phyloP scores from a whole-genome alignment of 2,888 invertebrate species.

The Volucella bombylans region DNA sequence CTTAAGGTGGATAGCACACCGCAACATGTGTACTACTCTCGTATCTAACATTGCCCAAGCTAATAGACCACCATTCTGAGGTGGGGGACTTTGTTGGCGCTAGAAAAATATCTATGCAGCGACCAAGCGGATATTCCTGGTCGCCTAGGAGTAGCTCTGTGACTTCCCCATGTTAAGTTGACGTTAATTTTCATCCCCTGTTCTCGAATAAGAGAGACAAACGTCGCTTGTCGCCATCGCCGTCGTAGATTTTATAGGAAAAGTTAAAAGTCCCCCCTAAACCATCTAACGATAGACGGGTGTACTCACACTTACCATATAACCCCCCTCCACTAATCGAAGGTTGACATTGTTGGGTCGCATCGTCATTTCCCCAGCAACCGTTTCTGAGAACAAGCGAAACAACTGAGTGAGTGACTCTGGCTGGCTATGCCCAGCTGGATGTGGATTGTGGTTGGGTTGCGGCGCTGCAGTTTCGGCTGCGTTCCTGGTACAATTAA shows the following conservation, averaged over 20 bases:
- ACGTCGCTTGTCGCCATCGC: background rate
- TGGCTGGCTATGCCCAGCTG: constrained; percentile 28
- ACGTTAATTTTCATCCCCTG: constrained; percentile 68
- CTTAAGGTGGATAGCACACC: constrained; percentile 2
- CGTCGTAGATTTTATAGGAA: constrained; percentile 14
- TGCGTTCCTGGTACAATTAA: constrained; percentile 82
- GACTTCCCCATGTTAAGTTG: constrained; percentile 81
- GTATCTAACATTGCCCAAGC: constrained; percentile 30
- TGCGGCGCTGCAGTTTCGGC: constrained; percentile 75
- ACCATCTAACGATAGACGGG: no score
- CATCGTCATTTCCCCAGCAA: no score
- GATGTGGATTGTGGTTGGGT: background rate
- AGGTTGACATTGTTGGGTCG: no score
- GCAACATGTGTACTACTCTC: background rate
- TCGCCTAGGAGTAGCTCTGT: constrained; percentile 80
- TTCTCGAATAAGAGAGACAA: constrained; percentile 32
- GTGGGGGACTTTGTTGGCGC: background rate
- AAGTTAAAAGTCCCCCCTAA: constrained; percentile 38
- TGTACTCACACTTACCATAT: background rate
- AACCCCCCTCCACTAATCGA: no score
- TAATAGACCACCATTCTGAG: constrained; percentile 20
- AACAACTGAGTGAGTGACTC: no score
- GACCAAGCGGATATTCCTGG: constrained; percentile 72
- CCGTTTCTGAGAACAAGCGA: no score
- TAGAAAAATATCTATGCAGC: constrained; percentile 24